phyloP scores from a whole-genome alignment of 2,797 vertebrate genomes.

The Tinamus major region DNA sequence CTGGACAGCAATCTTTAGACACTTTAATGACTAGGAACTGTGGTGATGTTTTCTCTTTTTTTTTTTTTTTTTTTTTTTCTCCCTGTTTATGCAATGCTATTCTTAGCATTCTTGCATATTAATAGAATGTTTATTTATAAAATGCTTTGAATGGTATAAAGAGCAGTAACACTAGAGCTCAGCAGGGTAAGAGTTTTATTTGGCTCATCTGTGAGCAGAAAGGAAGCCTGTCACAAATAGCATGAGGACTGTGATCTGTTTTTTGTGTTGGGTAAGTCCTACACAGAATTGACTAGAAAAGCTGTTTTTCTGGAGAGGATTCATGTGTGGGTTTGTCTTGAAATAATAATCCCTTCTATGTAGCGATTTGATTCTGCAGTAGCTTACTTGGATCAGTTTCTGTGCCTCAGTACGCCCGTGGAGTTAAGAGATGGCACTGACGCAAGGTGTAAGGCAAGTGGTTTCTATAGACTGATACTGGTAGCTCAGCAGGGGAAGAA shows the following conservation, averaged over 20 bases:
- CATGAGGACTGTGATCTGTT: neutral
- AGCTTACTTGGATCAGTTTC: neutral
- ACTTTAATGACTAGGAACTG: neutral
- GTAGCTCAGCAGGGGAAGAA: neutral
- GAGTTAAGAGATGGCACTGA: neutral
- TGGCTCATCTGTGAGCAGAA: neutral
- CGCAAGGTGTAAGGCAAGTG: neutral
- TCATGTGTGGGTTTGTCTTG: too few species aligned
- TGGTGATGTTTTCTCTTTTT: neutral
- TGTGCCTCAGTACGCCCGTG: too few species aligned
- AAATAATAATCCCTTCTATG: neutral
- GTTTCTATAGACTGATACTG: neutral
- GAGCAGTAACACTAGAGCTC: neutral
- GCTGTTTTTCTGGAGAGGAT: neutral
- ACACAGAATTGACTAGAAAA: neutral
- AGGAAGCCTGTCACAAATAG: neutral
- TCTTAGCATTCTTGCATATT: neutral
- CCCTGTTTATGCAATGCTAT: neutral
- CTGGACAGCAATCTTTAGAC: neutral
- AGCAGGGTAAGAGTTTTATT: neutral
- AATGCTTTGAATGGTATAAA: neutral
- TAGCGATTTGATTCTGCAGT: neutral
- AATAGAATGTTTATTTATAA: neutral
- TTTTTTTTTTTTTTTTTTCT: neutral
- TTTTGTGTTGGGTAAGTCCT: neutral